Evolutionary conservation across 2,113 vertebrate species (phyloP).

Genomic region (Isichthys henryi): DNA sequence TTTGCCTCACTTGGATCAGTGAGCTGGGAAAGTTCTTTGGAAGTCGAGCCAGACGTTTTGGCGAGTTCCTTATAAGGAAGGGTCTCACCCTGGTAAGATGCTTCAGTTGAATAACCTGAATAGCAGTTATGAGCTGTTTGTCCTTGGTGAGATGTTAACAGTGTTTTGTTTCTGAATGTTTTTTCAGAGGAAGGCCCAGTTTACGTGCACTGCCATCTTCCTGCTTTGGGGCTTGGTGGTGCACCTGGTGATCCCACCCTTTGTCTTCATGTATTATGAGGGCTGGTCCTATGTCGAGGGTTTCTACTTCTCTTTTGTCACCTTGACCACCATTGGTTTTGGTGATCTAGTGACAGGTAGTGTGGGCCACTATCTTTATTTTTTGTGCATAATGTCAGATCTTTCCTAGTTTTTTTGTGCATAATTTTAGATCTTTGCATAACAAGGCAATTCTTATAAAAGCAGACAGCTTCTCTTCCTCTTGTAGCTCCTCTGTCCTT

Average conservation of each 20-base stretch:
- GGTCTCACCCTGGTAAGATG: conserved; percentile 76
- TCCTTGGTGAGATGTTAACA: not conserved
- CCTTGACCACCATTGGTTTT: conserved; percentile 92
- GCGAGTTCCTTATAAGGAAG: conserved; percentile 79
- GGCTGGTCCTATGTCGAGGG: conserved; percentile 89
- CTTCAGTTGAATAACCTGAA: not conserved
- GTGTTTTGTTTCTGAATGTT: not conserved
- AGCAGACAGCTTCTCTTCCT: not conserved
- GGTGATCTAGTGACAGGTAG: conserved; percentile 93
- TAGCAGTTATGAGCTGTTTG: not conserved
- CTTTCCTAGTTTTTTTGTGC: no score
- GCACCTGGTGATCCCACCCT: conserved; percentile 84
- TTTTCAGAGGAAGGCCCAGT: conserved; percentile 82
- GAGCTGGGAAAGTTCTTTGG: conserved; percentile 92
- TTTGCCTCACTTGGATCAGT: conserved; percentile 94
- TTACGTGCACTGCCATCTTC: conserved; percentile 82
- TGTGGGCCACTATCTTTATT: not conserved
- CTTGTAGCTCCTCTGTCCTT: not conserved
- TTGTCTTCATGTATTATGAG: conserved; percentile 84
- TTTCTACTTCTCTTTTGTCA: conserved; percentile 92
- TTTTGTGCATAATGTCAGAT: not conserved
- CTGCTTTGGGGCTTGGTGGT: conserved; percentile 86
- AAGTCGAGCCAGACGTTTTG: conserved; percentile 82
- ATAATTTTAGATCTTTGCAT: not conserved
- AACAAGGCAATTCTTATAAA: not conserved